Percentiles rank a stretch among this genome's conserved stretches.
Evolutionary conservation across 2,888 invertebrate species (phyloP).

Genomic region (Amphipoea lucens): DNA sequence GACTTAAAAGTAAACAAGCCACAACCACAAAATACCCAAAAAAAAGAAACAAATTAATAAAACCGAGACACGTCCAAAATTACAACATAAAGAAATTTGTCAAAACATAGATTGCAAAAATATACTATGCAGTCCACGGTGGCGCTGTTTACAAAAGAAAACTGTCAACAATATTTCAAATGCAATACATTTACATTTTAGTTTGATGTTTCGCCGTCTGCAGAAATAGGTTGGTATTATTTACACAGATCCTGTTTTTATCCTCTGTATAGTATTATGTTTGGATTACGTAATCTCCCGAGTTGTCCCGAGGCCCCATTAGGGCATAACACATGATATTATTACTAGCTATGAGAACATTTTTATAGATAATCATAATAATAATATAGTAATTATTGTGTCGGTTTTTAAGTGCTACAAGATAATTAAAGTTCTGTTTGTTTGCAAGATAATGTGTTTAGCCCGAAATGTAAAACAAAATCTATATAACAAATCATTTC

Average conservation of each 20-base stretch:
- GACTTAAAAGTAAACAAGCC: neutral
- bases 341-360: conserved; percentile 37
- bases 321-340: conserved; percentile 51
- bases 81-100: conserved; percentile 38
- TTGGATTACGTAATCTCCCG: conserved; percentile 65
- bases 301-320: conserved; percentile 58
- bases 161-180: conserved; percentile 19
- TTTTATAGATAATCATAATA: conserved; percentile 29
- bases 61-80: conserved; percentile 48
- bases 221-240: neutral
- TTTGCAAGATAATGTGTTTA: neutral
- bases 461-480: neutral
- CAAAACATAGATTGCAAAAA: conserved; percentile 18
- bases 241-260: conserved; percentile 56
- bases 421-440: neutral
- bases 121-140: conserved; percentile 14
- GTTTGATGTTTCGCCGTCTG: conserved; percentile 4
- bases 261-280: conserved; percentile 26
- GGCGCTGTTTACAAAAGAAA: conserved; percentile 21
- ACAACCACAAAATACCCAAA: neutral
- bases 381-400: conserved; percentile 25
- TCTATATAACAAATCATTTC: neutral
- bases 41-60: neutral
- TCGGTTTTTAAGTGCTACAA: neutral
- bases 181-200: conserved; percentile 2